Percentiles rank a stretch among this genome's conserved stretches.
phyloP scores from a whole-genome alignment of 2,113 vertebrate genomes.

The Xiphophorus hellerii region DNA sequence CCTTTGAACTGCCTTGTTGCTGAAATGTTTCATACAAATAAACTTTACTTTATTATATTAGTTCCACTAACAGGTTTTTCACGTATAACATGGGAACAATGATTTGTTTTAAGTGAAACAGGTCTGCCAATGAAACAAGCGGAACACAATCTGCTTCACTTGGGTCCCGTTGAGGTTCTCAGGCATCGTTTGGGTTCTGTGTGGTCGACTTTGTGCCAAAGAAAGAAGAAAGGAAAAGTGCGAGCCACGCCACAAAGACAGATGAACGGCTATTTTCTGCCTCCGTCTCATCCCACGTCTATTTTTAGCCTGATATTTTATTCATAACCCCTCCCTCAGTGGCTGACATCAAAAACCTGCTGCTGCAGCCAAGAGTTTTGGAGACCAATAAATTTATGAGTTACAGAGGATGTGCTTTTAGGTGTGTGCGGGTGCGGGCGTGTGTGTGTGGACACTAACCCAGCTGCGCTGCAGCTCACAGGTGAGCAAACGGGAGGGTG shows the following conservation, averaged over 20 bases:
- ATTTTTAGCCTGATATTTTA: slow-evolving; percentile 64
- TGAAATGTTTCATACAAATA: too few species aligned
- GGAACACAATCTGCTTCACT: not conserved
- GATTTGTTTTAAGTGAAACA: too few species aligned
- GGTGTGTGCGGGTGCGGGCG: slow-evolving; percentile 6
- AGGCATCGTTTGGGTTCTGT: not conserved
- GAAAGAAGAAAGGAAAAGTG: not conserved
- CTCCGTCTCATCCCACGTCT: slow-evolving; percentile 39
- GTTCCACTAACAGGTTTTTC: too few species aligned
- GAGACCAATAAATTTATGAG: slow-evolving; percentile 10
- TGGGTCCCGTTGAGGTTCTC: not conserved
- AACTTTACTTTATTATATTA: too few species aligned
- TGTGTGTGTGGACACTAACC: not conserved
- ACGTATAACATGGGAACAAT: too few species aligned
- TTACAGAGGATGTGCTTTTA: slow-evolving; percentile 28
- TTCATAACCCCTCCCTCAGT: slow-evolving; percentile 44
- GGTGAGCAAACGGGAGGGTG: slow-evolving; percentile 18
- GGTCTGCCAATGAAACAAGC: not conserved
- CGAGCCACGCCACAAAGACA: slow-evolving; percentile 6
- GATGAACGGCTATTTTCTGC: slow-evolving; percentile 64
- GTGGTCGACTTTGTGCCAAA: slow-evolving; percentile 5
- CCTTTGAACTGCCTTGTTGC: too few species aligned
- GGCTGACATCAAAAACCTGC: slow-evolving; percentile 57
- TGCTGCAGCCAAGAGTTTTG: slow-evolving; percentile 15
- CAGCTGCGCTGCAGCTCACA: not conserved